Evolutionary conservation across 2,797 vertebrate genomes (phyloP).

Genomic region (Ceyx erithaca): DNA sequence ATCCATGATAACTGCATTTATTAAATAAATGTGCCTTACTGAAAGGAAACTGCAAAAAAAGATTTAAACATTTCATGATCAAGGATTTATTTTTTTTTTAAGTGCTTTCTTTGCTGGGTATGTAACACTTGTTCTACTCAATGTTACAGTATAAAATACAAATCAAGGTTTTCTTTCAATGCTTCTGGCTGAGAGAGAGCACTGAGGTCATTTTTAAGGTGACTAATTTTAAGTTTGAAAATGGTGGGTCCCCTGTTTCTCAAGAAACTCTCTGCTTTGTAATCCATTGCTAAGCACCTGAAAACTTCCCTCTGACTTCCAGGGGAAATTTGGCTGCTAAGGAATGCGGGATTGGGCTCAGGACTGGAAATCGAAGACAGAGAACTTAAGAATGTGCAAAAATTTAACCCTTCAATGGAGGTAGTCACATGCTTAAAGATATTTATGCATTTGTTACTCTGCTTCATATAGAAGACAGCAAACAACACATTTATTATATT

Average conservation of each 20-base stretch:
- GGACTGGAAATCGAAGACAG: neutral
- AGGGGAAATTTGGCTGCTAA: constrained; percentile 54
- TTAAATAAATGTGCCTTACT: neutral
- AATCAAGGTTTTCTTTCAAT: constrained; percentile 34
- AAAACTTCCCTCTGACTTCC: constrained; percentile 57
- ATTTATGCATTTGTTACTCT: neutral
- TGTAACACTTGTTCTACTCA: neutral
- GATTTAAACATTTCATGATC: neutral
- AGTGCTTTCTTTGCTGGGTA: neutral
- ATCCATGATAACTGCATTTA: neutral
- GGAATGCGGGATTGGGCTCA: constrained; percentile 29
- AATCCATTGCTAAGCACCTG: constrained; percentile 41
- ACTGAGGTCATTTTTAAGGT: constrained; percentile 15
- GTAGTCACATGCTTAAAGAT: neutral
- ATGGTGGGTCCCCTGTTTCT: neutral
- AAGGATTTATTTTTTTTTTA: neutral
- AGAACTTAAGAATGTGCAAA: constrained; percentile 35
- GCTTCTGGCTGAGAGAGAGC: neutral
- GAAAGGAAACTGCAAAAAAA: neutral
- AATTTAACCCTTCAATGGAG: constrained; percentile 45
- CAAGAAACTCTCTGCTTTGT: constrained; percentile 30
- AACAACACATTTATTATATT: neutral
- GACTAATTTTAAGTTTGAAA: constrained; percentile 1
- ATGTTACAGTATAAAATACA: constrained; percentile 19
- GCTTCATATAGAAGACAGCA: neutral